phyloP scores from a whole-genome alignment of 1,140 invertebrate species.

The Lethrus apterus region DNA sequence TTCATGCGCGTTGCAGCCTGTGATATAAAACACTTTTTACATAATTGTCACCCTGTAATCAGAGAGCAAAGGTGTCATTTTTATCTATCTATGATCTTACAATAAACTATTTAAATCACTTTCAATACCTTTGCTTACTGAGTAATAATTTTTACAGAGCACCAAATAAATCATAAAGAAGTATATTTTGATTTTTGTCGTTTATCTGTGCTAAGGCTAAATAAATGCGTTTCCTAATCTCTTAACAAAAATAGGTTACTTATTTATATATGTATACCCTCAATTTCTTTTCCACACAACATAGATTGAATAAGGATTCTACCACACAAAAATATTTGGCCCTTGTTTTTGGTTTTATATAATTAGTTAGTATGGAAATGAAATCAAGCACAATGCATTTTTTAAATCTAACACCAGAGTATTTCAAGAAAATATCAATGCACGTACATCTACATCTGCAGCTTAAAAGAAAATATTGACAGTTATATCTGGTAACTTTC shows the following conservation, averaged over 20 bases:
- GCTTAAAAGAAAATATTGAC: slow-evolving; percentile 11
- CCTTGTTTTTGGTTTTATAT: slow-evolving; percentile 6
- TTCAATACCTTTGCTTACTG: slow-evolving; percentile 2
- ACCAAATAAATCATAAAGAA: slow-evolving; percentile 5
- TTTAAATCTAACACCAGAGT: slow-evolving; percentile 14
- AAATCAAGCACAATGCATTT: slow-evolving; percentile 10
- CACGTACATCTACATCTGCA: slow-evolving; percentile 1
- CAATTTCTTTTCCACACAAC: slow-evolving; percentile 15
- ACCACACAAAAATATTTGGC: slow-evolving; percentile 13
- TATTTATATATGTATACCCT: slow-evolving; percentile 4
- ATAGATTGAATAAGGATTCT: slow-evolving; percentile 3
- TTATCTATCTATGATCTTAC: slow-evolving; percentile 17
- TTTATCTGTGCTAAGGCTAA: slow-evolving; percentile 5
- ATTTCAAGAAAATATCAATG: slow-evolving; percentile 11
- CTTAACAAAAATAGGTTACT: slow-evolving; percentile 6
- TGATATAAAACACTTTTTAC: slow-evolving; percentile 31
- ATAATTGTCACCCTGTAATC: slow-evolving; percentile 20
- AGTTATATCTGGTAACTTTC: neutral
- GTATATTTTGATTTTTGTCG: slow-evolving; percentile 10
- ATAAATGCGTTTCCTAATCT: neutral
- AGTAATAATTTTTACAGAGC: slow-evolving; percentile 2
- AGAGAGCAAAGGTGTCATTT: slow-evolving; percentile 9
- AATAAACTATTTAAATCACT: slow-evolving; percentile 8
- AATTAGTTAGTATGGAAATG: slow-evolving; percentile 12
- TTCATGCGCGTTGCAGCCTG: slow-evolving; percentile 27